These are phyloP conservation scores for Drosophila tripunctata DNA, from an alignment of 2,888 invertebrate species.

Conservation along the genomic window DNA sequence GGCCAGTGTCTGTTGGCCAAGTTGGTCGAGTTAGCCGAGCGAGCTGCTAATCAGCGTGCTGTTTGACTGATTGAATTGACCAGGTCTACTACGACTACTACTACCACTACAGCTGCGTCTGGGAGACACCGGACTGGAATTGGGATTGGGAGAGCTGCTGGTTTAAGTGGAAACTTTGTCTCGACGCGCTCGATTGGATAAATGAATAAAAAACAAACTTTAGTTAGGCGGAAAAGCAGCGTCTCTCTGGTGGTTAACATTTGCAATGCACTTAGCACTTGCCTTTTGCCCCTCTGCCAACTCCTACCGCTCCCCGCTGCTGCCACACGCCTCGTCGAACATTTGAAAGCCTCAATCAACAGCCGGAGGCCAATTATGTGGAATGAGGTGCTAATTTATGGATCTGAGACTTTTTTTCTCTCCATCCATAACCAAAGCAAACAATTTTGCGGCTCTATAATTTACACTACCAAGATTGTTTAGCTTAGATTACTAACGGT, in stretches of 20 bases:
- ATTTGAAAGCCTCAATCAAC: conserved; percentile 75
- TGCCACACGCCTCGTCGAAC: conserved; percentile 32
- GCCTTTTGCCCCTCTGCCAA: background rate
- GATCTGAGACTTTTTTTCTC: conserved; percentile 61
- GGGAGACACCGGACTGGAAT: background rate
- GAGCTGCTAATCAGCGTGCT: conserved; percentile 73
- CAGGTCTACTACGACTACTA: conserved; percentile 24
- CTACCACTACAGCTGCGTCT: no score
- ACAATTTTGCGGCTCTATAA: conserved; percentile 68
- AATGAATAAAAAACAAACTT: conserved; percentile 70
- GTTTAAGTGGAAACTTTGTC: conserved; percentile 28
- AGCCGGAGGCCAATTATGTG: conserved; percentile 67
- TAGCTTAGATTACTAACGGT: conserved; percentile 62
- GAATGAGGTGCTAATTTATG: conserved; percentile 81
- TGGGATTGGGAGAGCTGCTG: background rate
- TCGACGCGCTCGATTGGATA: conserved; percentile 71
- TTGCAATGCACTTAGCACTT: conserved; percentile 78
- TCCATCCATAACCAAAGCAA: conserved; percentile 1
- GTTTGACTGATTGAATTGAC: conserved; percentile 79
- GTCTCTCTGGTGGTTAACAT: conserved; percentile 57
- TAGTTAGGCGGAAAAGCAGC: conserved; percentile 48
- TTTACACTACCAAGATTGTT: conserved; percentile 62
- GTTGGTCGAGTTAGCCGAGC: conserved; percentile 9
- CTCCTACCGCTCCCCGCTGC: background rate
- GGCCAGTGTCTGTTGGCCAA: background rate